phyloP scores from a whole-genome alignment of 2,888 invertebrate genomes.

The Tetragnatha montana region DNA sequence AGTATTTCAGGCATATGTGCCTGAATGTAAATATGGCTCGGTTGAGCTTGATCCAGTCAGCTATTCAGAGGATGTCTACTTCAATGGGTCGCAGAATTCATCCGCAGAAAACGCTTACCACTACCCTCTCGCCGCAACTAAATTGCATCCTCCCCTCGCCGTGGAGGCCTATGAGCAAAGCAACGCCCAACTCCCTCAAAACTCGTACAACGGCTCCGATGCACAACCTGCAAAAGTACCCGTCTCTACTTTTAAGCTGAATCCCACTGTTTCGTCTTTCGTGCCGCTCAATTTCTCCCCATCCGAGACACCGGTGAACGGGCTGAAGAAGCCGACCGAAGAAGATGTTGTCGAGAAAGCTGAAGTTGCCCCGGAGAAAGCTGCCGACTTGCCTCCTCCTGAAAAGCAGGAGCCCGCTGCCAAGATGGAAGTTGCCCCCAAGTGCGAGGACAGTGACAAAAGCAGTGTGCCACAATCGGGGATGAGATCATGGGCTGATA shows the following conservation, averaged over 20 bases:
- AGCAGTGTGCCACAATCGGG: neutral
- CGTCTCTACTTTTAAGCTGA: slow-evolving; percentile 48
- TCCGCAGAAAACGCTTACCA: slow-evolving; percentile 18
- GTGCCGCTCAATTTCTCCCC: slow-evolving; percentile 51
- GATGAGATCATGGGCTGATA: slow-evolving; percentile 76
- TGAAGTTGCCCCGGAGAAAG: neutral
- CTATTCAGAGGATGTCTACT: slow-evolving; percentile 2
- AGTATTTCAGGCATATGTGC: slow-evolving; percentile 42
- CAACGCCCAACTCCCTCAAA: slow-evolving; percentile 16
- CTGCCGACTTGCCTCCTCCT: neutral
- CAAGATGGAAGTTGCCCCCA: neutral
- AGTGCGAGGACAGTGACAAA: neutral
- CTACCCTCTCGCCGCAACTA: neutral
- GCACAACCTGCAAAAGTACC: neutral
- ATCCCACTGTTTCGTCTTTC: slow-evolving; percentile 58
- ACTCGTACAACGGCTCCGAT: slow-evolving; percentile 21
- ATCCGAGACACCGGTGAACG: slow-evolving; percentile 9
- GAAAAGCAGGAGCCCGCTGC: neutral
- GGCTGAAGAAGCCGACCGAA: neutral
- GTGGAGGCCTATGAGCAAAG: slow-evolving; percentile 16
- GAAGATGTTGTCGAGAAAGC: neutral
- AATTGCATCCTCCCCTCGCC: too few relatives aligned
- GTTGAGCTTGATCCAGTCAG: neutral
- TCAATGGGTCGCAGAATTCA: slow-evolving; percentile 22
- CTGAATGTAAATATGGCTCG: slow-evolving; percentile 2